These are phyloP conservation scores for Myotis brandtii DNA, from an alignment of 2,113 vertebrate species.

Conservation along the genomic window DNA sequence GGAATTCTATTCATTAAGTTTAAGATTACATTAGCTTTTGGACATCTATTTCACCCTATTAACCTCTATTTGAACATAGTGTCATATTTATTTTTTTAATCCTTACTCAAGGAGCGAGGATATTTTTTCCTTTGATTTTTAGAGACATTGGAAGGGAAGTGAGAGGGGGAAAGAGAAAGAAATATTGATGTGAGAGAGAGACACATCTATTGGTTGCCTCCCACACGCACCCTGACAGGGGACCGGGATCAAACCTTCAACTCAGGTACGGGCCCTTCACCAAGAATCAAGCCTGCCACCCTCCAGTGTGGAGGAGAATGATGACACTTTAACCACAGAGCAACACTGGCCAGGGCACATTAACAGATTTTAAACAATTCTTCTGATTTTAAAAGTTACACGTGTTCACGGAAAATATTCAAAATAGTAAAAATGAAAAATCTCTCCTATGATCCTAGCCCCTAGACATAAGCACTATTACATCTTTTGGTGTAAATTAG, in stretches of 20 bases:
- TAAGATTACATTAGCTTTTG: not conserved
- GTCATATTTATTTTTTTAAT: not conserved
- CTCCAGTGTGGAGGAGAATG: too few species aligned
- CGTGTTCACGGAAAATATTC: not conserved
- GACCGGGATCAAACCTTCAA: too few species aligned
- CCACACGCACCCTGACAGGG: too few species aligned
- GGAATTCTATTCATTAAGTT: not conserved
- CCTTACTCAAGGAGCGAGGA: too few species aligned
- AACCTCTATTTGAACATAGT: not conserved
- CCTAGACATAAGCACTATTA: not conserved
- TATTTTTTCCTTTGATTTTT: too few species aligned
- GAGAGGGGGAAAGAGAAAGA: too few species aligned
- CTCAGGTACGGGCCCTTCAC: too few species aligned
- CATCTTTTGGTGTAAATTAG: constrained; percentile 2
- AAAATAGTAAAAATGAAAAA: constrained; percentile 31
- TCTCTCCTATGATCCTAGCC: not conserved
- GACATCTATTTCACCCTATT: not conserved
- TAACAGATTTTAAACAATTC: constrained; percentile 24
- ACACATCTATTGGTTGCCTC: too few species aligned
- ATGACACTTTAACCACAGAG: too few species aligned
- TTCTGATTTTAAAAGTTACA: constrained; percentile 35
- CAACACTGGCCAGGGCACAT: not conserved
- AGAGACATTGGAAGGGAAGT: too few species aligned
- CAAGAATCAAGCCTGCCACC: too few species aligned
- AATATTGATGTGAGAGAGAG: too few species aligned